Percentiles rank a stretch among this genome's conserved stretches.
phyloP scores from a whole-genome alignment of 2,113 vertebrate genomes.

The Falco punctatus region DNA sequence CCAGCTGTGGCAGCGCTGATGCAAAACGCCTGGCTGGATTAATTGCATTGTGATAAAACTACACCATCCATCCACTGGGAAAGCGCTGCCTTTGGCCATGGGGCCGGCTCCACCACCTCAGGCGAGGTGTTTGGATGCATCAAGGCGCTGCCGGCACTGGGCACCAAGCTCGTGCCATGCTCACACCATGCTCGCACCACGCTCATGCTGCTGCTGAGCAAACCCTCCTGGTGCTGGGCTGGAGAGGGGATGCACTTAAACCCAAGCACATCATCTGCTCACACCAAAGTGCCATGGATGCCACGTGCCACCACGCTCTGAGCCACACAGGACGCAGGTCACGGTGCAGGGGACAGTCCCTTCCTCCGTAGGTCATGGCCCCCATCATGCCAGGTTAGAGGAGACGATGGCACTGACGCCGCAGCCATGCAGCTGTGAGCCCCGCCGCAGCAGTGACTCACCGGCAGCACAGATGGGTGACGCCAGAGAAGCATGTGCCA shows the following conservation, averaged over 20 bases:
- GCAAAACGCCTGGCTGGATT: background rate
- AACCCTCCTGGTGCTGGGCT: background rate
- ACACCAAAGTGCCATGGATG: background rate
- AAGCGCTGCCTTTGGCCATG: accelerated
- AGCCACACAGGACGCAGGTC: background rate
- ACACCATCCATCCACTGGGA: background rate
- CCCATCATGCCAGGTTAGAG: background rate
- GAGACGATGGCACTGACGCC: accelerated
- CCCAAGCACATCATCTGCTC: background rate
- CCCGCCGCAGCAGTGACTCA: accelerated
- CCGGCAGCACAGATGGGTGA: background rate
- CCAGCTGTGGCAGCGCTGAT: background rate
- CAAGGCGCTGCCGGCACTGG: background rate
- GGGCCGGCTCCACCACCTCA: accelerated
- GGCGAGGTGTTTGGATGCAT: accelerated
- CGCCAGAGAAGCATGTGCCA: accelerated
- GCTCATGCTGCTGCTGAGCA: background rate
- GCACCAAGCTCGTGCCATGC: background rate
- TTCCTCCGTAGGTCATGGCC: background rate
- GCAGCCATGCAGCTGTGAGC: background rate
- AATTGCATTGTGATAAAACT: background rate
- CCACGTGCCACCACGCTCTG: accelerated
- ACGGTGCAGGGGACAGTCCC: accelerated
- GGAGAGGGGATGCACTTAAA: background rate
- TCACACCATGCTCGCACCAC: accelerated